Percentiles rank a stretch among this genome's conserved stretches.
phyloP scores from a whole-genome alignment of 1,140 invertebrate species.

The Megathymus violae region DNA sequence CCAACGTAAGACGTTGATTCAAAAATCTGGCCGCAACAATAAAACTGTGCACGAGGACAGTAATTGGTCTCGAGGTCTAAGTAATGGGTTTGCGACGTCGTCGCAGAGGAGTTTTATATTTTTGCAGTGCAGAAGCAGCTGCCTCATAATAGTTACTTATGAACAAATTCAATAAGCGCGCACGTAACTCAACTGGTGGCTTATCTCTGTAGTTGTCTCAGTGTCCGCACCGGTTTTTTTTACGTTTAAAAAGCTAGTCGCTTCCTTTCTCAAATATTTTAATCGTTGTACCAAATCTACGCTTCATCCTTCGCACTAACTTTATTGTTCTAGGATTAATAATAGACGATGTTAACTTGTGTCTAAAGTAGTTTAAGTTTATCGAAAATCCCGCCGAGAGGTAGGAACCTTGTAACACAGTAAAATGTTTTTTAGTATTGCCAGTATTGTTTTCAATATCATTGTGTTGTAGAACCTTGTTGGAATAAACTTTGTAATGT shows the following conservation, averaged over 20 bases:
- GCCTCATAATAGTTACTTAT: conserved; percentile 29
- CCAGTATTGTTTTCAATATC: too few relatives aligned
- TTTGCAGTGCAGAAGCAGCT: conserved; percentile 19
- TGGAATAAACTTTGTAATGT: too few relatives aligned
- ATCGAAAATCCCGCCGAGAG: too few relatives aligned
- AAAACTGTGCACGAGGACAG: conserved; percentile 20
- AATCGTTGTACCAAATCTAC: neutral
- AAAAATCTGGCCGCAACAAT: conserved; percentile 27
- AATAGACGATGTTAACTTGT: too few relatives aligned
- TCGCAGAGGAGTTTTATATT: conserved; percentile 28
- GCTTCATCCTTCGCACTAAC: too few relatives aligned
- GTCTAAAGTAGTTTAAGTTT: too few relatives aligned
- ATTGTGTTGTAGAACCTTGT: too few relatives aligned
- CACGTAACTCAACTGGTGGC: conserved; percentile 7
- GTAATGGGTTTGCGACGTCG: conserved; percentile 27
- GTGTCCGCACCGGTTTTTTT: neutral
- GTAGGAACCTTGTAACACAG: too few relatives aligned
- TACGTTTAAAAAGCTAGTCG: neutral
- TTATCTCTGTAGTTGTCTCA: neutral
- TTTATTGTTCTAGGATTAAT: neutral
- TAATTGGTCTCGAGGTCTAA: conserved; percentile 25
- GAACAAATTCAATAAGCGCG: conserved; percentile 27
- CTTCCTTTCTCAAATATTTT: neutral
- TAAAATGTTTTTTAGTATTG: too few relatives aligned
- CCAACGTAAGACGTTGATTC: conserved; percentile 17